Evolutionary conservation across 2,113 vertebrate genomes (phyloP), one percentile per base, ranked within the genome.

Genomic region (Ascaphus truei): DNA sequence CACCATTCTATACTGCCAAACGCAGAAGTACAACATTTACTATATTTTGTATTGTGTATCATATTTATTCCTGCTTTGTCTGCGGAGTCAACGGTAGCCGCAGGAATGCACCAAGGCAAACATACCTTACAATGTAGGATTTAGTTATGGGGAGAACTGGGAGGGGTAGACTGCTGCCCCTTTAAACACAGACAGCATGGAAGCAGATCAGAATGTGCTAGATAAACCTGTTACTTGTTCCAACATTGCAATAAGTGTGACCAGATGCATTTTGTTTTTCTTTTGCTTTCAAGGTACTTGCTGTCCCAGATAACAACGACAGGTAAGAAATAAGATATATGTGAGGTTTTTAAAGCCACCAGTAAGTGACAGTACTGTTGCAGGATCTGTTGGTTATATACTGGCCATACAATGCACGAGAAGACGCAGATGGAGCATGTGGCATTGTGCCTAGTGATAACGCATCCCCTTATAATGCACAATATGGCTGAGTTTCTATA

Each of bases 301-400:
- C 82, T 34, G 82, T 80, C 57, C 65, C 77, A 63, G 87, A 87
- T n/a, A 88, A 93, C 15, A 78, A 71, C 11, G 93, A 87, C 82
- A 95, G 95, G 94, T 97, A 85, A 56, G 74, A 55, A 51, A 36
- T 31, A 37, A 7, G 69, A 13, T 29, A 16, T n/a, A n/a, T n/a
- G n/a, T n/a, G n/a, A n/a, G n/a, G n/a, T n/a, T n/a, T n/a, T n/a
- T n/a, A n/a, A n/a, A n/a, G n/a, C n/a, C n/a, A n/a, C n/a, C n/a
- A n/a, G n/a, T n/a, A n/a, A n/a, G n/a, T n/a, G n/a, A n/a, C n/a
- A n/a, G n/a, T n/a, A n/a, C n/a, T n/a, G n/a, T n/a, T n/a, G n/a
- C n/a, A n/a, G n/a, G n/a, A n/a, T n/a, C n/a, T n/a, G n/a, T n/a
- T n/a, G n/a, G n/a, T n/a, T n/a, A n/a, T n/a, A n/a, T n/a, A n/a